These are phyloP conservation scores for Phania funesta DNA, from an alignment of 2,888 invertebrate genomes.

Conservation along the genomic window DNA sequence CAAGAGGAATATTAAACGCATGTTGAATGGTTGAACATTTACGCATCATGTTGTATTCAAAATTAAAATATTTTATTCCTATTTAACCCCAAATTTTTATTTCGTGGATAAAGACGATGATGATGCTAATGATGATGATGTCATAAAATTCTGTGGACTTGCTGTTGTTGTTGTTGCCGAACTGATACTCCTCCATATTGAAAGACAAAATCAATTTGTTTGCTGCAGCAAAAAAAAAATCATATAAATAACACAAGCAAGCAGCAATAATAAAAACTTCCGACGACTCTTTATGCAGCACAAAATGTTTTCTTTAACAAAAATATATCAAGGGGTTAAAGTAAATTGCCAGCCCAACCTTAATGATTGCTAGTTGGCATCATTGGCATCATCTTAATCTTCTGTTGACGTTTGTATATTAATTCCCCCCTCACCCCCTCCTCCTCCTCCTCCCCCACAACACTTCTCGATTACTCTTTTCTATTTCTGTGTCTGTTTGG, in stretches of 20 bases:
- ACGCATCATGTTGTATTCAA: conserved; percentile 28
- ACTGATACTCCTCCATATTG: conserved; percentile 19
- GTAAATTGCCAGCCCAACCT: conserved; percentile 16
- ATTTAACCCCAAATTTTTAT: conserved; percentile 39
- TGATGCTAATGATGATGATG: neutral
- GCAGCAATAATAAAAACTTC: conserved; percentile 55
- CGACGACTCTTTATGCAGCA: conserved; percentile 37
- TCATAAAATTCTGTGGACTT: conserved; percentile 1
- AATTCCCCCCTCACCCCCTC: neutral
- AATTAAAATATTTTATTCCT: conserved; percentile 58
- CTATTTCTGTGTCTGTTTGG: neutral
- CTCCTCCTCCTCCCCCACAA: neutral
- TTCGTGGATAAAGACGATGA: conserved; percentile 1
- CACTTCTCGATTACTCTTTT: neutral
- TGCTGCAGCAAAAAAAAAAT: conserved; percentile 40
- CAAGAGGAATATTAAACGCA: conserved; percentile 34
- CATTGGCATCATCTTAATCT: conserved; percentile 66
- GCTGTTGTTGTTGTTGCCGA: conserved; percentile 12
- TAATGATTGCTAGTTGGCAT: conserved; percentile 47
- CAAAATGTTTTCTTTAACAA: conserved; percentile 46
- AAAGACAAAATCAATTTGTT: conserved; percentile 66
- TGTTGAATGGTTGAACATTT: conserved; percentile 50
- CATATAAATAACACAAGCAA: conserved; percentile 46
- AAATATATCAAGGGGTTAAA: conserved; percentile 61
- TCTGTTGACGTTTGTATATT: conserved; percentile 59